Conservation (phyloP, 2,797 vertebrate genomes). For the Diceros bicornis region DNA sequence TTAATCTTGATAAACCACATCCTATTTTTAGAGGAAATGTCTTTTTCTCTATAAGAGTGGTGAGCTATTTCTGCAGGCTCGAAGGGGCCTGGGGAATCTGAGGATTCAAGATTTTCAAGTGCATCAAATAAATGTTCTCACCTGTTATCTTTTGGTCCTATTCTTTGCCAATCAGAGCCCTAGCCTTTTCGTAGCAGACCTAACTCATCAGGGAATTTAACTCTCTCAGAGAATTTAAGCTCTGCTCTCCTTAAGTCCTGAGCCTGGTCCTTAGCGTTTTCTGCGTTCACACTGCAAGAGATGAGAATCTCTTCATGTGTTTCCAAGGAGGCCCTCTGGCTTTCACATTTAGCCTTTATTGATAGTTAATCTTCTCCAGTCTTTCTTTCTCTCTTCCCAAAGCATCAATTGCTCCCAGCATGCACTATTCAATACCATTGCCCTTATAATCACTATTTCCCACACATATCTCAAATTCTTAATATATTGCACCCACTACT, state of each 20-base stretch:
- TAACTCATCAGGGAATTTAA: not conserved
- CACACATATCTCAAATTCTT: not conserved
- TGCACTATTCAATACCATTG: not conserved
- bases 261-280: not conserved
- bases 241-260: not conserved
- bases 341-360: slow-evolving; percentile 41
- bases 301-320: not conserved
- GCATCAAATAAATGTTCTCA: not conserved
- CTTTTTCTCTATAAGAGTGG: not conserved
- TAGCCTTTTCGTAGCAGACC: not conserved
- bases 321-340: not conserved
- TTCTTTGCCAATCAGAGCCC: not conserved
- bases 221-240: not conserved
- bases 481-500: not conserved
- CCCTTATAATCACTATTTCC: slow-evolving; percentile 19
- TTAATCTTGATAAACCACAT: not conserved
- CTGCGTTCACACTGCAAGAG: not conserved
- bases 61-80: not conserved
- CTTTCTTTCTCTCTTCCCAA: slow-evolving; percentile 45
- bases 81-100: not conserved
- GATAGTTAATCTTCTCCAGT: not conserved
- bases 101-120: not conserved
- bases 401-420: slow-evolving; percentile 8
- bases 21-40: not conserved
- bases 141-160: not conserved